Evolutionary conservation across 2,797 vertebrate species (phyloP).

Genomic region (Hafferia zeledoni): DNA sequence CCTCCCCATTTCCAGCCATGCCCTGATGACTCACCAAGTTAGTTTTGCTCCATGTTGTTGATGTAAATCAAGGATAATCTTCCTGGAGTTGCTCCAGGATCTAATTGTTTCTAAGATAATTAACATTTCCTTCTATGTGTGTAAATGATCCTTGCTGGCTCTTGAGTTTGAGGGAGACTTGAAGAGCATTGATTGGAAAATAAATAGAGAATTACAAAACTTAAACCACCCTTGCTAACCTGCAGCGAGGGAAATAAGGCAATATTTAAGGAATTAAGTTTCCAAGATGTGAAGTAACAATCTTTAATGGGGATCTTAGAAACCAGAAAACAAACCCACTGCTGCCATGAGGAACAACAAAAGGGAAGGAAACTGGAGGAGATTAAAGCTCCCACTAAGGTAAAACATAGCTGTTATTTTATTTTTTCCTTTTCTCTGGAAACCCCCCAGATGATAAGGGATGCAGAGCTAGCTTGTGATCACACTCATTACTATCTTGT

Average conservation of each 20-base stretch:
- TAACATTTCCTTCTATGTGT: neutral
- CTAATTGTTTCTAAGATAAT: slow-evolving; percentile 56
- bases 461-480: slow-evolving; percentile 79
- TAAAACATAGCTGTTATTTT: slow-evolving; percentile 22
- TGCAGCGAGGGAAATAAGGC: slow-evolving; percentile 54
- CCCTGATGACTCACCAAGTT: neutral
- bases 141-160: slow-evolving; percentile 33
- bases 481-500: slow-evolving; percentile 82
- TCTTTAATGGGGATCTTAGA: slow-evolving; percentile 36
- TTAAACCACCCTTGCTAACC: slow-evolving; percentile 20
- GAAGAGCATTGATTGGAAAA: slow-evolving; percentile 63
- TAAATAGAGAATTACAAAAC: slow-evolving; percentile 61
- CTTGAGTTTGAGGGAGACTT: slow-evolving; percentile 33
- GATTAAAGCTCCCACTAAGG: slow-evolving; percentile 35
- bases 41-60: slow-evolving; percentile 14
- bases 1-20: neutral
- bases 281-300: slow-evolving; percentile 46
- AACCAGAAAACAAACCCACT: slow-evolving; percentile 20
- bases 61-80: slow-evolving; percentile 58
- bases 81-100: slow-evolving; percentile 41
- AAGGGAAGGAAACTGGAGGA: slow-evolving; percentile 9
- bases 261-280: slow-evolving; percentile 66
- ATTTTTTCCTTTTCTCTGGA: slow-evolving; percentile 64
- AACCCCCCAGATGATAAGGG: slow-evolving; percentile 53
- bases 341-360: neutral